phyloP scores from a whole-genome alignment of 1,140 invertebrate genomes.

The Steinernema khuongi region DNA sequence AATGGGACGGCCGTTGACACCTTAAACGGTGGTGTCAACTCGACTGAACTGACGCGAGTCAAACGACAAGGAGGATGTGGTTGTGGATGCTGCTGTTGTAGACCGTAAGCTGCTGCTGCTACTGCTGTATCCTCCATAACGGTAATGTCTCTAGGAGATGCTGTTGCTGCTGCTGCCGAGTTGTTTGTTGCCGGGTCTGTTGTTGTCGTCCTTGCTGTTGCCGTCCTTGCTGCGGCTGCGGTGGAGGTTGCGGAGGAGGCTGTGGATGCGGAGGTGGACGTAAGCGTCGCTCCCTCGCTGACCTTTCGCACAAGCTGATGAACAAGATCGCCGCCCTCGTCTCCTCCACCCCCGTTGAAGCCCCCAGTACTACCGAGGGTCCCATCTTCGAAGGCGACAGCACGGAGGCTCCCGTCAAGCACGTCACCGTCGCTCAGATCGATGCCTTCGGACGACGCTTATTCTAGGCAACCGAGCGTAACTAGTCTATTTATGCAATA shows the following conservation, averaged over 20 bases:
- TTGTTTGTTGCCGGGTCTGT: neutral
- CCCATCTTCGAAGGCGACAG: neutral
- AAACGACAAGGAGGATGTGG: slow-evolving; percentile 12
- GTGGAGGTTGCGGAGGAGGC: neutral
- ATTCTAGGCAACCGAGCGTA: neutral
- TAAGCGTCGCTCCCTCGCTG: neutral
- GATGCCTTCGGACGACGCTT: neutral
- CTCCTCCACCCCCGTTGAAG: neutral
- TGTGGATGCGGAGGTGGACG: slow-evolving; percentile 3
- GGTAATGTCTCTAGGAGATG: neutral
- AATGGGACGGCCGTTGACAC: neutral
- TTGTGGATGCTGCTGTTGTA: slow-evolving; percentile 14
- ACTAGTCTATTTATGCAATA: neutral
- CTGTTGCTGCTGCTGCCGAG: slow-evolving; percentile 9
- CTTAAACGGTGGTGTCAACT: neutral
- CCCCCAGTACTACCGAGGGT: neutral
- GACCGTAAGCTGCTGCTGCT: neutral
- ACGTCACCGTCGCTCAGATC: neutral
- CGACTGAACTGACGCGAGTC: slow-evolving; percentile 1
- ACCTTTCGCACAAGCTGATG: neutral
- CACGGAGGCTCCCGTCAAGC: neutral
- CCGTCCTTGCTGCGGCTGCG: neutral
- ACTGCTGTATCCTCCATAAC: neutral
- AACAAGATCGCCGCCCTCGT: slow-evolving; percentile 4
- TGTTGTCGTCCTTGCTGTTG: slow-evolving; percentile 1